Conservation (phyloP, 2,113 vertebrate species). For the Epinephelus cyanopodus region DNA sequence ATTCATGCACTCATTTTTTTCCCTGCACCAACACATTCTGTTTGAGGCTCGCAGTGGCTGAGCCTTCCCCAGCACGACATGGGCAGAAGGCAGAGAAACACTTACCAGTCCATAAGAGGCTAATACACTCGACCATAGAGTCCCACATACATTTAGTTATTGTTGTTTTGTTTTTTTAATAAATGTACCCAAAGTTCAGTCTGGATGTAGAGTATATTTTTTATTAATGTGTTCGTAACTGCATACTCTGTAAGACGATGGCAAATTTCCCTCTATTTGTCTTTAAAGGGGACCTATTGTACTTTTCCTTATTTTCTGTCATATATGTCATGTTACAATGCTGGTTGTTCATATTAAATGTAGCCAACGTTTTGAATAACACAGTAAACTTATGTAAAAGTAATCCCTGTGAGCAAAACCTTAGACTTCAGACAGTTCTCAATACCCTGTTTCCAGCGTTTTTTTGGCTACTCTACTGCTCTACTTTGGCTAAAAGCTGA, state of each 20-base stretch:
- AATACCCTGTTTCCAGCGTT: too few relatives aligned
- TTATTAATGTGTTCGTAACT: not conserved
- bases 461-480: too few relatives aligned
- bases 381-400: too few relatives aligned
- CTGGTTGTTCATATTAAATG: too few relatives aligned
- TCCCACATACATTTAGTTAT: not conserved
- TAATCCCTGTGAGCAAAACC: too few relatives aligned
- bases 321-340: too few relatives aligned
- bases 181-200: not conserved
- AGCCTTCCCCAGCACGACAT: slow-evolving; percentile 37
- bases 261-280: not conserved
- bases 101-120: not conserved
- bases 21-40: slow-evolving; percentile 13
- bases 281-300: not conserved
- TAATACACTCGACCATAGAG: not conserved
- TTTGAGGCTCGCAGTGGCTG: not conserved
- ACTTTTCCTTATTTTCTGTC: too few relatives aligned
- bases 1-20: not conserved
- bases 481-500: too few relatives aligned
- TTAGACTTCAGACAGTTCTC: too few relatives aligned
- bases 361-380: too few relatives aligned
- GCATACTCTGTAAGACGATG: not conserved
- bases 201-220: not conserved
- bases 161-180: not conserved
- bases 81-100: not conserved